These are phyloP conservation scores for Sinotaia quadrata DNA, from an alignment of 2,888 invertebrate genomes.

Conservation along the genomic window DNA sequence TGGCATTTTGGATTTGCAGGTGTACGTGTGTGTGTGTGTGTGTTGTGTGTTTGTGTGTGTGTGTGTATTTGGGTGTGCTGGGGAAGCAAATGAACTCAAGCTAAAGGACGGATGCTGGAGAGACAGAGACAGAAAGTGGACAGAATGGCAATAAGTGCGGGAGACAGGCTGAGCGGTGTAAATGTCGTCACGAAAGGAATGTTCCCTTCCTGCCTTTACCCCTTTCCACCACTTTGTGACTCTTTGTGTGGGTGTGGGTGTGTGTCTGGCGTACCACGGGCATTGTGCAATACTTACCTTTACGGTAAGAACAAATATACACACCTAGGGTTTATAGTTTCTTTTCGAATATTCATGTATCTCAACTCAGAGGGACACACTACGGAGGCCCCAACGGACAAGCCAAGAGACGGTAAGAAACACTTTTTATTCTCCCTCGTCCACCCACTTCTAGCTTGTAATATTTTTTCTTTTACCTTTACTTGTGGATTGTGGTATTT, in stretches of 20 bases:
- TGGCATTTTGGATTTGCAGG: too few relatives aligned
- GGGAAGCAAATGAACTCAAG: too few relatives aligned
- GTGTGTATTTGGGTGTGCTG: too few relatives aligned
- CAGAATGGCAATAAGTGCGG: neutral
- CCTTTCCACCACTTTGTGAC: neutral
- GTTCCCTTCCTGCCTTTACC: neutral
- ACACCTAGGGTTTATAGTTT: slow-evolving; percentile 76
- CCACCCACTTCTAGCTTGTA: too few relatives aligned
- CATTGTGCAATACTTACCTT: slow-evolving; percentile 56
- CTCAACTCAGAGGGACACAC: slow-evolving; percentile 82
- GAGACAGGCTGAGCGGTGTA: slow-evolving; percentile 24
- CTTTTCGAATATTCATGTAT: slow-evolving; percentile 82
- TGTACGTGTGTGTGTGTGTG: too few relatives aligned
- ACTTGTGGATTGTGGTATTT: too few relatives aligned
- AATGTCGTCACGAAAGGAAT: neutral
- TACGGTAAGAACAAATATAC: slow-evolving; percentile 36
- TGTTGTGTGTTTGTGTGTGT: too few relatives aligned
- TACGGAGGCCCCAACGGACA: slow-evolving; percentile 44
- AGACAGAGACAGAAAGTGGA: neutral
- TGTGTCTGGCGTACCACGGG: slow-evolving; percentile 43
- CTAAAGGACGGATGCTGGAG: too few relatives aligned
- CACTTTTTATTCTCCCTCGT: slow-evolving; percentile 31
- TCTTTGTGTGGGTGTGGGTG: too few relatives aligned
- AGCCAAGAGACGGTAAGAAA: slow-evolving; percentile 44
- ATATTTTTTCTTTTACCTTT: too few relatives aligned